Conservation (phyloP, 2,888 invertebrate genomes). For the Megalurothrips usitatus region DNA sequence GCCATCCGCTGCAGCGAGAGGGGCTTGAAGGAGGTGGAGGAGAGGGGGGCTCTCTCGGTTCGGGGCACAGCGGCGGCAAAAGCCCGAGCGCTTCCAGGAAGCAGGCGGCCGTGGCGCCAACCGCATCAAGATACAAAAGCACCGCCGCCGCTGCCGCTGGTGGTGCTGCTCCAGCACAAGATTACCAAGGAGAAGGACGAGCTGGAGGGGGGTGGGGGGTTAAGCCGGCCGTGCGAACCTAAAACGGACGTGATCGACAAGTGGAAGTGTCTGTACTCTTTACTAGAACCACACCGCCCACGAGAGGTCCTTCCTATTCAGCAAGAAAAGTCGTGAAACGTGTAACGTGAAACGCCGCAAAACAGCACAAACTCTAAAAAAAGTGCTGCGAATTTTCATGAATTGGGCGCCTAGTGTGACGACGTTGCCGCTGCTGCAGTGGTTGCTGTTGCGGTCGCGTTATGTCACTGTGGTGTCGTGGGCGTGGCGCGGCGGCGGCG, state of each 20-base stretch:
- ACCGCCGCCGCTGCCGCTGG: too few relatives aligned
- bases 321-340: too few relatives aligned
- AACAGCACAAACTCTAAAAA: too few relatives aligned
- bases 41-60: too few relatives aligned
- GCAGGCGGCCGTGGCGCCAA: conserved; percentile 7
- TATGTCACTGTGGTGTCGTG: not conserved
- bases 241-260: not conserved
- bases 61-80: too few relatives aligned
- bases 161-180: not conserved
- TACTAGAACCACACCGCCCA: too few relatives aligned
- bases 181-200: not conserved
- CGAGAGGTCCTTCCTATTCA: too few relatives aligned
- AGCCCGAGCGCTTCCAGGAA: not conserved
- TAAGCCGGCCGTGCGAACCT: not conserved
- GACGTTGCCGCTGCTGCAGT: not conserved
- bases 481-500: not conserved
- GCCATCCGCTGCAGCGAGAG: too few relatives aligned
- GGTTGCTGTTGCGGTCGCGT: not conserved
- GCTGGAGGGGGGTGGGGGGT: not conserved
- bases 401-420: not conserved
- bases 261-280: too few relatives aligned
- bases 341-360: too few relatives aligned
- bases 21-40: too few relatives aligned
- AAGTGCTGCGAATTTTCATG: too few relatives aligned
- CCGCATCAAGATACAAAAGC: not conserved